phyloP scores from a whole-genome alignment of 2,113 vertebrate genomes.

The Erythrocebus patas region DNA sequence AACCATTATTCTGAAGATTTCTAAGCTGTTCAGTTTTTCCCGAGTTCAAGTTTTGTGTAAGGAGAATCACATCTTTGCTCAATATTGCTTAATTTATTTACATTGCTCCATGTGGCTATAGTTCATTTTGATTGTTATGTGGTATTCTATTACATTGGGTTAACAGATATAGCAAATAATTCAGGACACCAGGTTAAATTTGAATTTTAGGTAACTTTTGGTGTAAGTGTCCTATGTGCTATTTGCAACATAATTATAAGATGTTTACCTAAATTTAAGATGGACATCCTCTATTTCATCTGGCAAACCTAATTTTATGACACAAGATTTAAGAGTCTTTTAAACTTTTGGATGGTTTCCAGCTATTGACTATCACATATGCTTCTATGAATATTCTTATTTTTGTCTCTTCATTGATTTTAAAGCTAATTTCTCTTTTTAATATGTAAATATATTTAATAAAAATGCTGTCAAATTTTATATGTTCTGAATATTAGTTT shows the following conservation, averaged over 20 bases:
- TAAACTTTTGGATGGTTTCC: background rate
- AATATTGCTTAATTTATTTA: background rate
- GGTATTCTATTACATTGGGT: background rate
- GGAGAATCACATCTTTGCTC: background rate
- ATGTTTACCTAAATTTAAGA: background rate
- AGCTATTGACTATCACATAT: background rate
- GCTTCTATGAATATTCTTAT: background rate
- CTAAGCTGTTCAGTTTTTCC: background rate
- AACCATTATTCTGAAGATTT: background rate
- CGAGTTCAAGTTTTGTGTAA: background rate
- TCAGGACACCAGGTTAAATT: background rate
- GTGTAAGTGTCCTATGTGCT: background rate
- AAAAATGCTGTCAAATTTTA: background rate
- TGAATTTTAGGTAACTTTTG: constrained; percentile 14
- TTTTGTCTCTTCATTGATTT: background rate
- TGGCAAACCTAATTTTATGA: background rate
- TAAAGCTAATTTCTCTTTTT: background rate
- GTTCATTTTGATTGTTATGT: background rate
- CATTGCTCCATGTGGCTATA: background rate
- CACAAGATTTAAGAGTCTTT: background rate
- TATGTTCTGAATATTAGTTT: background rate
- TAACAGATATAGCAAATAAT: background rate
- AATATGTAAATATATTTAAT: background rate
- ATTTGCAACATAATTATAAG: background rate
- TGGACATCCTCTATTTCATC: background rate